Evolutionary conservation across 2,888 invertebrate species (phyloP).

Genomic region (Plemyria rubiginata): DNA sequence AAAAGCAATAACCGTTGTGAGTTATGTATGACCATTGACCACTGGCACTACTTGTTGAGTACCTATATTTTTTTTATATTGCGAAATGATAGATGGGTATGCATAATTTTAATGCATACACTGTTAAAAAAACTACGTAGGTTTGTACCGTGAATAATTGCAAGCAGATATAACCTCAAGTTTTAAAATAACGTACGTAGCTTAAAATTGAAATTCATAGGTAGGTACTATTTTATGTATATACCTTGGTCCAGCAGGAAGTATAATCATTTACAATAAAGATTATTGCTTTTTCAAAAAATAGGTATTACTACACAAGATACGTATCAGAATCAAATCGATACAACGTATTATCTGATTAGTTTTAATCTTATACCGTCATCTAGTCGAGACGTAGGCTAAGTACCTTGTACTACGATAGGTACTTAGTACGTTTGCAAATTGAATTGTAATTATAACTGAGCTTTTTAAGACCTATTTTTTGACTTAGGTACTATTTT

Average conservation of each 20-base stretch:
- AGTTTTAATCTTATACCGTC: neutral
- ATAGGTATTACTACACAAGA: neutral
- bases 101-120: too few relatives aligned
- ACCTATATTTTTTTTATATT: too few relatives aligned
- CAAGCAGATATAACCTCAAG: neutral
- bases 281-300: neutral
- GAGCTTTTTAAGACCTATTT: too few relatives aligned
- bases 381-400: too few relatives aligned
- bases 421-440: neutral
- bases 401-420: neutral
- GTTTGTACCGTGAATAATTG: neutral
- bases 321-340: constrained; percentile 2
- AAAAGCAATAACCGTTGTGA: neutral
- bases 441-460: too few relatives aligned
- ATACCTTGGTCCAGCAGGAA: too few relatives aligned
- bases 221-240: too few relatives aligned
- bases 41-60: neutral
- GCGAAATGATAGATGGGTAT: too few relatives aligned
- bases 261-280: neutral
- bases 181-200: neutral
- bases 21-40: neutral
- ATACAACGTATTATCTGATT: neutral
- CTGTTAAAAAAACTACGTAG: constrained; percentile 1
- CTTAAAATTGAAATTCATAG: neutral
- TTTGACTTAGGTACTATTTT: too few relatives aligned